Base-by-base conservation (phyloP, 2,888 invertebrate species). In the Drosophila diplacantha region DNA sequence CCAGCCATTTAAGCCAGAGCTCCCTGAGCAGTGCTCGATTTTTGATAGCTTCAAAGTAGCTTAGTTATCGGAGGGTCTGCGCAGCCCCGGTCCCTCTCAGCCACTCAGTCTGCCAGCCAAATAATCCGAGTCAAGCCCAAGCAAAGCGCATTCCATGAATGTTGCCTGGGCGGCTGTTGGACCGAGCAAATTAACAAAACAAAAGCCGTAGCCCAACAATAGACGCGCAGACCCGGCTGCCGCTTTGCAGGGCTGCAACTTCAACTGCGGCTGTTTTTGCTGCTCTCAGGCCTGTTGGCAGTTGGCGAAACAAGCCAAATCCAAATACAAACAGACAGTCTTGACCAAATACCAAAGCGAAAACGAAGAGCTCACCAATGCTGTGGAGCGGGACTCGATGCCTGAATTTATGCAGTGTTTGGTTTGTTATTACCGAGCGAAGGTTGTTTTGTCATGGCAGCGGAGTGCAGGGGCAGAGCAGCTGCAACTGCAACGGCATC, bases 321-420 rank as follows among this genome's bases (percentile, higher is more conserved):
- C 38, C 46, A 63, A 44, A 64, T 53, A 64, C 49, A 58, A 60
- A 68, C 66, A 67, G 53, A 67, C 67, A 62, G 69, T 66, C 78
- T 74, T 74, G 73, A 66, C 80, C 80, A 80, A 76, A 81, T 81
- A 81, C 66, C 72, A 81, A 80, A 65, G 63, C 62, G 63, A 62
- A 62, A 56, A 32, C 63, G 63, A 62, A 62, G 52, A 52, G 49
- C 57, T 31, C 49, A 50, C 50, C 49, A 37, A 26, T 39, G 20
- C 18, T 34, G 49, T 24, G 29, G 41, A 41, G 34, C 29, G 60
- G 34, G 35, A n/a, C 65, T 66, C 66, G 52, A 66, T 59, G 52
- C 67, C 67, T 52, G 82, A 82, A 82, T 82, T 80, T 80, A 80
- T 80, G 80, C 80, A 80, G 81, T 82, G 78, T 75, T 80, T 75